A percentile compares a stretch with the other conserved stretches of the same genome.
These are phyloP conservation scores for Tachina fera DNA, from an alignment of 2,888 invertebrate genomes.

Conservation along the genomic window DNA sequence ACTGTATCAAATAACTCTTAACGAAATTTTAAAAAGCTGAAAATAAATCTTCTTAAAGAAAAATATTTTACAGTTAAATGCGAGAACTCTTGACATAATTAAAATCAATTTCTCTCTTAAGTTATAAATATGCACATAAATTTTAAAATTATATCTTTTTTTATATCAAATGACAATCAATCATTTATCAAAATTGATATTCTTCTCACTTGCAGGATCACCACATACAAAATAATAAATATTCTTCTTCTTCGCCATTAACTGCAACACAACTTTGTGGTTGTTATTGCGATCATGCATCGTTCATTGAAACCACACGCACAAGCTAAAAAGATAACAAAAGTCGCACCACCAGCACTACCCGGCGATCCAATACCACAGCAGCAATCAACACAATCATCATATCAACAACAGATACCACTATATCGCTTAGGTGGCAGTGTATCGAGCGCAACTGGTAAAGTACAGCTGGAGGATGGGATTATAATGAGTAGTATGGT, in stretches of 20 bases:
- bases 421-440: constrained; percentile 79
- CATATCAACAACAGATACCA: constrained; percentile 78
- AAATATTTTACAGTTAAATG: neutral
- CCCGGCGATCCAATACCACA: constrained; percentile 85
- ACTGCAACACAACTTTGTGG: constrained; percentile 56
- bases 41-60: neutral
- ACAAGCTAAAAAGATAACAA: constrained; percentile 89
- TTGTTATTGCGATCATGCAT: constrained; percentile 89
- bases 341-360: constrained; percentile 91
- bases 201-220: constrained; percentile 52
- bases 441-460: constrained; percentile 74
- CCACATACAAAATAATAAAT: constrained; percentile 41
- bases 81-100: neutral
- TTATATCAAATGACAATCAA: constrained; percentile 10
- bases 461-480: constrained; percentile 78
- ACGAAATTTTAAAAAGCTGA: neutral
- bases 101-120: neutral
- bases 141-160: neutral
- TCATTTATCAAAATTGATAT: constrained; percentile 24
- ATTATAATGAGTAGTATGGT: constrained; percentile 81
- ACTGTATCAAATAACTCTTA: neutral
- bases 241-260: constrained; percentile 26
- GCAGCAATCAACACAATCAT: constrained; percentile 84
- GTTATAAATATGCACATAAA: neutral
- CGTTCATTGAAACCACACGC: constrained; percentile 92